Percentiles rank a stretch among this genome's conserved stretches.
Evolutionary conservation across 2,888 invertebrate genomes (phyloP).

Genomic region (Imbricaverruca yamaguchii): DNA sequence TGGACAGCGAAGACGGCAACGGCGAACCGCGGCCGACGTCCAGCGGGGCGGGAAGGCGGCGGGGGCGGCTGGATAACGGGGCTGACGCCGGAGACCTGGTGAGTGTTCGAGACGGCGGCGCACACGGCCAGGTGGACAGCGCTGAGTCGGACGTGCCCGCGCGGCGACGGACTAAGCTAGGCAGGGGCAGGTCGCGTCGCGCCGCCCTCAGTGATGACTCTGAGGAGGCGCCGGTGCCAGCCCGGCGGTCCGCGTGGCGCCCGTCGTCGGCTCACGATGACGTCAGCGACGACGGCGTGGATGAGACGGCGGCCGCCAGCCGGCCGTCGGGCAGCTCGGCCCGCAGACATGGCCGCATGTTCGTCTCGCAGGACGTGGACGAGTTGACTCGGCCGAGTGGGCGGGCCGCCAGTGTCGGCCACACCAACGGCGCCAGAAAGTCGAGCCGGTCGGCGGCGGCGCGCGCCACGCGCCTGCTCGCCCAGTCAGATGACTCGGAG

Average conservation of each 20-base stretch:
- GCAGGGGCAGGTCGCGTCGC: background rate
- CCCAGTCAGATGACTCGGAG: background rate
- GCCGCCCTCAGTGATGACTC: background rate
- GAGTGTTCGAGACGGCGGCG: too few relatives aligned
- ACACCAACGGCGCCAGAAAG: background rate
- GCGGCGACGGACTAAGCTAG: background rate
- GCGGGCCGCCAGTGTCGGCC: background rate
- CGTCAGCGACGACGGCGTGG: background rate
- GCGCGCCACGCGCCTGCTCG: background rate
- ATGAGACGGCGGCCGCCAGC: background rate
- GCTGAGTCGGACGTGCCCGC: too few relatives aligned
- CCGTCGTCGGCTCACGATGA: background rate
- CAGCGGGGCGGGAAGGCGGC: conserved; percentile 29
- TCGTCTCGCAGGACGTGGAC: background rate
- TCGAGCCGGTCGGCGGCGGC: conserved; percentile 12
- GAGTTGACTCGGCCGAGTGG: background rate
- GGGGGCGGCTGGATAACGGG: conserved; percentile 25
- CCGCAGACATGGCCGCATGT: background rate
- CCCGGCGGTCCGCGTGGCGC: background rate
- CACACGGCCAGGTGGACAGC: too few relatives aligned
- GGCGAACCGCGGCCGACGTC: conserved; percentile 27
- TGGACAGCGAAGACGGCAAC: conserved; percentile 6
- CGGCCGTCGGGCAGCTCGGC: background rate
- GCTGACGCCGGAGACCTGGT: background rate
- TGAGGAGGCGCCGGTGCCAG: background rate